Base-by-base conservation (phyloP, 2,113 vertebrate species). In the Pelobates fuscus region DNA sequence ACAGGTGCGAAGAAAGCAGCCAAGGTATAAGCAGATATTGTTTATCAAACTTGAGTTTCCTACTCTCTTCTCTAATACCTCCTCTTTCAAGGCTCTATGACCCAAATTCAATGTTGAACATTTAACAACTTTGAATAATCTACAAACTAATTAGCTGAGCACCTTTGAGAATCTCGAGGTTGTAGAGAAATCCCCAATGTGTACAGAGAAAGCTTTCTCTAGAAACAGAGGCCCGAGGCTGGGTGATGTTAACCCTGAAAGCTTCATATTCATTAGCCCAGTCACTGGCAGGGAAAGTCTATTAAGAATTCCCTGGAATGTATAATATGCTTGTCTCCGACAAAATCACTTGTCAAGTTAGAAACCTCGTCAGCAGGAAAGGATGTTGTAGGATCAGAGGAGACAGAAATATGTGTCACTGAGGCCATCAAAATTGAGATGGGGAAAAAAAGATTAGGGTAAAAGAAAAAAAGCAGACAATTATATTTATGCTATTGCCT, bases 371-470 rank as follows among this genome's bases (percentile, higher is more conserved):
- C 95, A 93, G 94, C 93, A 87, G 88, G 89, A 94, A 93, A 88
- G 88, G 85, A 90, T 91, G 89, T 94, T 89, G 87, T 91, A 89
- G 92, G 90, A 89, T 91, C 86, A 90, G 92, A 93, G 87, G 90
- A 92, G 92, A 92, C 93, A 94, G 92, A 93, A 93, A 92, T 94
- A 97, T 94, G 95, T 98, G 95, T 97, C 94, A 95, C 92, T 90
- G 89, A 95, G 90, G 93, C 92, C 91, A 93, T 90, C 90, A 92
- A 92, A 93, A 93, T 91, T 91, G 91, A 87, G 87, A 62, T 29
- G 84, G 82, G 79, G 21, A 25, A 49, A 91, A 86, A 86, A 86
- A 91, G 90, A 94, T 94, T 91, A 92, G 88, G 89, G 91, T 93
- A 92, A 92, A 91, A 32, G 85, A 89, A 87, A 89, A 87, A 92